phyloP scores from a whole-genome alignment of 2,113 vertebrate genomes.

The Macrotus californicus region DNA sequence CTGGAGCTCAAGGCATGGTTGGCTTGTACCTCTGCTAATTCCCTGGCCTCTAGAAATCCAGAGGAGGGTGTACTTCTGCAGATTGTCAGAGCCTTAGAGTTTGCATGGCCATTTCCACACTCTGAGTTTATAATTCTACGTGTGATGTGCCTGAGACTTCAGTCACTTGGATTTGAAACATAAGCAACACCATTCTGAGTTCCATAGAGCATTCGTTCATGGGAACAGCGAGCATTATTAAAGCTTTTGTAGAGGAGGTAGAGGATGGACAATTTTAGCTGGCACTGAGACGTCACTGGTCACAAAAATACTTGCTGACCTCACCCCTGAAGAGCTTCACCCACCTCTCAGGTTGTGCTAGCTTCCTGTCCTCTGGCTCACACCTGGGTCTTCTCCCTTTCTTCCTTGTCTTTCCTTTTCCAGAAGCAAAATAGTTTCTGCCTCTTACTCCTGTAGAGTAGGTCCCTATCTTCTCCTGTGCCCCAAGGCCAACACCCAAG shows the following conservation, averaged over 20 bases:
- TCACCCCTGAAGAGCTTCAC: neutral
- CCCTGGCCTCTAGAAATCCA: neutral
- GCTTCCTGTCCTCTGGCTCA: neutral
- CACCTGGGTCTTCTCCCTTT: neutral
- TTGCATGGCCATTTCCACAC: neutral
- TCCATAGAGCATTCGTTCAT: neutral
- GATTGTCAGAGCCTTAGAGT: neutral
- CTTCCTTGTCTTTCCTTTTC: neutral
- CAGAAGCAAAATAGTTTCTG: neutral
- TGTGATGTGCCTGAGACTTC: neutral
- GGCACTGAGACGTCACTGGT: neutral
- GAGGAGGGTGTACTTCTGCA: neutral
- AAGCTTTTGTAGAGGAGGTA: neutral
- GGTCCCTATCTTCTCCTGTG: neutral
- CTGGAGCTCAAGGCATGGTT: neutral
- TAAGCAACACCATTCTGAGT: neutral
- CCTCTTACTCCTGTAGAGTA: neutral
- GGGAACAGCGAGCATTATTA: neutral
- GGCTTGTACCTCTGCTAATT: neutral
- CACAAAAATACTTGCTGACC: neutral
- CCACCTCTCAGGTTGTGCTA: neutral
- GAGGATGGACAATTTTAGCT: neutral
- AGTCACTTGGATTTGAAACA: neutral
- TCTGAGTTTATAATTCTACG: neutral
- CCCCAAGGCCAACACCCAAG: neutral